Conservation (phyloP, 1,140 invertebrate genomes). For the Medauroidea extradentata region DNA sequence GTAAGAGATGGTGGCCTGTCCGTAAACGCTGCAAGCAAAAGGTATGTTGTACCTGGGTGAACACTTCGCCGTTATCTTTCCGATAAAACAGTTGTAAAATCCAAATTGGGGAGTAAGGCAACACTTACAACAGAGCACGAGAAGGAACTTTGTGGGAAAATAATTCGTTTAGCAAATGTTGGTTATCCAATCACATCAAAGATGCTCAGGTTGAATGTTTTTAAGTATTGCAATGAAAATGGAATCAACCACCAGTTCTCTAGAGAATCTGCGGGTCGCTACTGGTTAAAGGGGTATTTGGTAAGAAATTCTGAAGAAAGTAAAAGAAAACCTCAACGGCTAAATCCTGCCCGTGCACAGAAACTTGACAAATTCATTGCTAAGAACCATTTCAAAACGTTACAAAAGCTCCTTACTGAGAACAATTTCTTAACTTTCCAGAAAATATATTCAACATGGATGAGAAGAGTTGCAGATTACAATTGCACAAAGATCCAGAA, state of each 20-base stretch:
- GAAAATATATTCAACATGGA: conserved; percentile 41
- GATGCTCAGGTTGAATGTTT: conserved; percentile 22
- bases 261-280: too few relatives aligned
- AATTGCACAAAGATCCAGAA: conserved; percentile 34
- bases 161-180: conserved; percentile 26
- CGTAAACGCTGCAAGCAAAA: too few relatives aligned
- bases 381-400: conserved; percentile 20
- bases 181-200: conserved; percentile 29
- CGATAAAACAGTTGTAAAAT: too few relatives aligned
- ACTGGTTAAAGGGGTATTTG: conserved; percentile 5
- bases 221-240: conserved; percentile 29
- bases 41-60: too few relatives aligned
- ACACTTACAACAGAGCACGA: conserved; percentile 27
- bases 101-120: conserved; percentile 20
- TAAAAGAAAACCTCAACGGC: too few relatives aligned
- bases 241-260: conserved; percentile 22
- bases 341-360: too few relatives aligned
- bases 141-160: conserved; percentile 22
- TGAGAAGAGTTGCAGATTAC: conserved; percentile 41
- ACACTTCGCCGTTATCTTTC: too few relatives aligned
- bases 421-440: conserved; percentile 26
- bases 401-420: conserved; percentile 28
- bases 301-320: too few relatives aligned
- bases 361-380: too few relatives aligned
- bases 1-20: too few relatives aligned